Conservation (phyloP, 2,113 vertebrate species). For the Microcebus griseorufus region DNA sequence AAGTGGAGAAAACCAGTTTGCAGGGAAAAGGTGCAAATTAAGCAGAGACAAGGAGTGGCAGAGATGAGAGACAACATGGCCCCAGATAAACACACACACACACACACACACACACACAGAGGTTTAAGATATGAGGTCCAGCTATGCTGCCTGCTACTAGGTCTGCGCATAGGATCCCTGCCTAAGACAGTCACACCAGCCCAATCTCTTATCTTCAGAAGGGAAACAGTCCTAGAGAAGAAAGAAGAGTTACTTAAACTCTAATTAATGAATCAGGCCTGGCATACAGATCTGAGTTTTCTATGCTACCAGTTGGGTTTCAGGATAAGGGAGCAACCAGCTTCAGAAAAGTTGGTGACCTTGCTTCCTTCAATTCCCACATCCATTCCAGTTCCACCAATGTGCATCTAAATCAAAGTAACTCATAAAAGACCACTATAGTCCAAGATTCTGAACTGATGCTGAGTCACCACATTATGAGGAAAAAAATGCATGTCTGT, state of each 20-base stretch:
- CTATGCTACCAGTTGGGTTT: background rate
- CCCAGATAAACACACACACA: accelerated
- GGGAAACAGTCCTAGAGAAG: background rate
- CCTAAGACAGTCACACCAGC: background rate
- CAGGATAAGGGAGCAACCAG: background rate
- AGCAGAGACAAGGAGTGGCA: background rate
- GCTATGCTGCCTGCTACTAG: background rate
- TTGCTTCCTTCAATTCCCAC: background rate
- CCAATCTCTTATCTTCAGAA: background rate
- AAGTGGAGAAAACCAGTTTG: background rate
- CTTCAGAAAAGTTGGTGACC: background rate
- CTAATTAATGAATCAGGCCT: background rate
- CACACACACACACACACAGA: accelerated
- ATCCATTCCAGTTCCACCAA: background rate
- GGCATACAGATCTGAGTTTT: background rate
- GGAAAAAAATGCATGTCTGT: background rate
- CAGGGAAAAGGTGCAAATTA: background rate
- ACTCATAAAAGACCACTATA: background rate
- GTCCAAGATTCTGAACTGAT: background rate
- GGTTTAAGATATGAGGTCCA: background rate
- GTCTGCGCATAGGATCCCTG: background rate
- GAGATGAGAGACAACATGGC: background rate
- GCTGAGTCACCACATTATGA: background rate
- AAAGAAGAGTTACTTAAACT: background rate
- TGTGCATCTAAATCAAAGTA: background rate